Conservation (phyloP, 2,113 vertebrate genomes). For the Dipodomys ordii region DNA sequence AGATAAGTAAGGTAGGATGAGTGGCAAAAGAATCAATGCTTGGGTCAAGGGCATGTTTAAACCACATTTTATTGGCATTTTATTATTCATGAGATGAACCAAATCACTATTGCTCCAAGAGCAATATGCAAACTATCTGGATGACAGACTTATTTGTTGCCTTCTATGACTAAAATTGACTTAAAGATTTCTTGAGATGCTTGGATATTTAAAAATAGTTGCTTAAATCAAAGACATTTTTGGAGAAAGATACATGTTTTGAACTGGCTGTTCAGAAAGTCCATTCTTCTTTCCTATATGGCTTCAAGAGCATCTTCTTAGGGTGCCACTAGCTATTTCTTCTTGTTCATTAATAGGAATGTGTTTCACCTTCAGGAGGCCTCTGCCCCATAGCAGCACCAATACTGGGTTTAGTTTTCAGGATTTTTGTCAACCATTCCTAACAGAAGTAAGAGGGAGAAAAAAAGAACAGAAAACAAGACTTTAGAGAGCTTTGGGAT, state of each 20-base stretch:
- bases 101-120: not conserved
- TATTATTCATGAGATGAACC: conserved; percentile 44
- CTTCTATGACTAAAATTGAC: conserved; percentile 11
- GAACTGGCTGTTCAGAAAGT: not conserved
- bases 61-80: conserved; percentile 22
- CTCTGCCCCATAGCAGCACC: accelerated
- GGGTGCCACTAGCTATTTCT: not conserved
- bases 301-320: not conserved
- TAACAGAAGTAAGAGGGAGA: conserved; percentile 3
- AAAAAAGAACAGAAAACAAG: not conserved
- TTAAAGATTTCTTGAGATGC: conserved; percentile 20
- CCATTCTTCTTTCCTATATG: not conserved
- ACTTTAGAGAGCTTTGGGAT: not conserved
- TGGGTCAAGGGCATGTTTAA: conserved; percentile 23
- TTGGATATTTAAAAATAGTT: conserved; percentile 41
- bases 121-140: not conserved
- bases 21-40: not conserved
- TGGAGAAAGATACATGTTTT: not conserved
- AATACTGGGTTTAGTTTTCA: not conserved
- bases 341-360: not conserved
- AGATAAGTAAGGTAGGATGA: not conserved
- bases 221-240: conserved; percentile 34
- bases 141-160: not conserved
- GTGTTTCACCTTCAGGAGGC: not conserved
- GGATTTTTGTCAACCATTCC: not conserved